Evolutionary conservation across 1,140 invertebrate genomes (phyloP).

Genomic region (Drosophila serrata): DNA sequence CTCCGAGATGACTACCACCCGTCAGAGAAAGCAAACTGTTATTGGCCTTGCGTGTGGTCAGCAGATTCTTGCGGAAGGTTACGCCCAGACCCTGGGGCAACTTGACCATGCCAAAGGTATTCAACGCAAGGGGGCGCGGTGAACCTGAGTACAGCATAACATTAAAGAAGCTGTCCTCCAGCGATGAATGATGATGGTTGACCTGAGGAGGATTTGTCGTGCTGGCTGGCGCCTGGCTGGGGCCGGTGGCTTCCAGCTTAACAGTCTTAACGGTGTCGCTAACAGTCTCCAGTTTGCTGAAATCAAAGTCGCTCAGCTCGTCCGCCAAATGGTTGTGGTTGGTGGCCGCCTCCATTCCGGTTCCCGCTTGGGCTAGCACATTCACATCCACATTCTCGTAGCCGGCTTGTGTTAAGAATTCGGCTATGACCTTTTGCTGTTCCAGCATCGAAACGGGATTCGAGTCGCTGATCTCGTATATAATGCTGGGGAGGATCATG

Average conservation of each 20-base stretch:
- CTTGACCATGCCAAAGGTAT: constrained; percentile 77
- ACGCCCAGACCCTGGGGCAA: constrained; percentile 73
- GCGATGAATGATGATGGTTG: constrained; percentile 42
- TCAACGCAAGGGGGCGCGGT: constrained; percentile 76
- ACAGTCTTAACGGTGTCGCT: constrained; percentile 77
- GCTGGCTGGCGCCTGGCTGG: constrained; percentile 32
- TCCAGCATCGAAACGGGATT: constrained; percentile 79
- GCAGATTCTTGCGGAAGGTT: constrained; percentile 73
- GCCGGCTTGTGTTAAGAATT: constrained; percentile 74
- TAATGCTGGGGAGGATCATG: constrained; percentile 75
- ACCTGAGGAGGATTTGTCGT: constrained; percentile 31
- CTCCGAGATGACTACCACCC: constrained; percentile 54
- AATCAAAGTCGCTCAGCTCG: constrained; percentile 68
- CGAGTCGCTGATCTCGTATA: constrained; percentile 75
- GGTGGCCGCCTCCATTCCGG: background rate
- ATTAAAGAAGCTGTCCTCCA: constrained; percentile 76
- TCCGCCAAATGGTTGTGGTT: constrained; percentile 48
- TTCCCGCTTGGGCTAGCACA: constrained; percentile 50
- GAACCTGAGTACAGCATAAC: constrained; percentile 71
- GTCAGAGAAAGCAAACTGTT: constrained; percentile 67
- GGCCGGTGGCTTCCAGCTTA: constrained; percentile 60
- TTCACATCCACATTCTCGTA: constrained; percentile 72
- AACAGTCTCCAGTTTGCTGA: constrained; percentile 77
- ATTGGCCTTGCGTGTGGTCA: constrained; percentile 74
- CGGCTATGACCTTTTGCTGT: constrained; percentile 76